These are phyloP conservation scores for Mystacides longicornis DNA, from an alignment of 2,888 invertebrate species.

Conservation along the genomic window DNA sequence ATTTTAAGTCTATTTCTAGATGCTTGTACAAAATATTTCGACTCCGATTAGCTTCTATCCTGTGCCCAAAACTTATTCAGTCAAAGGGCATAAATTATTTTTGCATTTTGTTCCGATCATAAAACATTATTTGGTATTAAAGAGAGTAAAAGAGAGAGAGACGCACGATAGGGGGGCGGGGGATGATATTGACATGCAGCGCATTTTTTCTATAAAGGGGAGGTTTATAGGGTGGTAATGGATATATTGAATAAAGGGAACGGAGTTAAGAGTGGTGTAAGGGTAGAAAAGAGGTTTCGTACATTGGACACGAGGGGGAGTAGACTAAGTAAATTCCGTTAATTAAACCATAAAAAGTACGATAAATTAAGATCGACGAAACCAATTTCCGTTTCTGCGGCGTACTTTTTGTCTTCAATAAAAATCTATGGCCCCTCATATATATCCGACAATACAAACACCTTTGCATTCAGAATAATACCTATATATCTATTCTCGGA, in stretches of 20 bases:
- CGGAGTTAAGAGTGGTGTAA: not conserved
- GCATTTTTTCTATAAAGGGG: constrained; percentile 14
- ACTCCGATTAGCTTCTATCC: too few relatives aligned
- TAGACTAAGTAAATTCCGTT: constrained; percentile 50
- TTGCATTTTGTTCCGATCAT: too few relatives aligned
- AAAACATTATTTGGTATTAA: too few relatives aligned
- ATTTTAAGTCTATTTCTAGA: too few relatives aligned
- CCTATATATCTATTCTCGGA: too few relatives aligned
- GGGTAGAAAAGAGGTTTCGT: constrained; percentile 1
- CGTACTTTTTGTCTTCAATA: not conserved
- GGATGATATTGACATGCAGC: constrained; percentile 17
- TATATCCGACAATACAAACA: not conserved
- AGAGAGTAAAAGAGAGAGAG: too few relatives aligned
- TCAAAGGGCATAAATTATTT: too few relatives aligned
- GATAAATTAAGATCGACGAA: constrained; percentile 50
- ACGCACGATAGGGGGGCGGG: too few relatives aligned
- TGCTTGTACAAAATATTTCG: too few relatives aligned
- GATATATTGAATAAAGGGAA: not conserved
- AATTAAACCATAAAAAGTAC: constrained; percentile 55
- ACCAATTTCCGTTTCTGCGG: constrained; percentile 35
- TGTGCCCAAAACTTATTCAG: too few relatives aligned
- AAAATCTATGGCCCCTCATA: not conserved
- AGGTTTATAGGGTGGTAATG: not conserved
- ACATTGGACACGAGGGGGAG: not conserved
- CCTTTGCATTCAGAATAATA: too few relatives aligned